Percentiles rank a stretch among this genome's conserved stretches.
phyloP scores from a whole-genome alignment of 2,797 vertebrate genomes.

The Eidolon dupreanum region DNA sequence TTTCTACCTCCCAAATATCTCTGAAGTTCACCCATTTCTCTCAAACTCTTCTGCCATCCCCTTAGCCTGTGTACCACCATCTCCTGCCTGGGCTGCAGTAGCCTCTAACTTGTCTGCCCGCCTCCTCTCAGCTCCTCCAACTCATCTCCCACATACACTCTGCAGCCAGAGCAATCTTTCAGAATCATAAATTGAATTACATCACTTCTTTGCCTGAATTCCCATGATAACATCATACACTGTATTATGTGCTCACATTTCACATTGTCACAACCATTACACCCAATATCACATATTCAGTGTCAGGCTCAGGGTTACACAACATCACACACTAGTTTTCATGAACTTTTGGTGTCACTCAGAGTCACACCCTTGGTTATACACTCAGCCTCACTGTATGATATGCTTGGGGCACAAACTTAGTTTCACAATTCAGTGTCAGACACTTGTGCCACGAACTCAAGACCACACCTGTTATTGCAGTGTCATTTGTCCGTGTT shows the following conservation, averaged over 20 bases:
- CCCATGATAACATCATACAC: neutral
- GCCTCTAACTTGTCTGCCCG: neutral
- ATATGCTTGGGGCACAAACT: neutral
- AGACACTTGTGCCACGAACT: neutral
- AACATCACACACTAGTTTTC: neutral
- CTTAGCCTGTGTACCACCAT: neutral
- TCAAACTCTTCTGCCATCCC: neutral
- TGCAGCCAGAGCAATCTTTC: neutral
- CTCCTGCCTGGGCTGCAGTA: neutral
- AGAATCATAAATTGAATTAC: neutral
- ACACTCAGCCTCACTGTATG: neutral
- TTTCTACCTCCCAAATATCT: neutral
- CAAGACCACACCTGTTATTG: neutral
- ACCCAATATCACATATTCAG: neutral
- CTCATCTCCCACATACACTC: rapidly evolving
- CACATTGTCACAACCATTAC: neutral
- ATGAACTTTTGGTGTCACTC: neutral
- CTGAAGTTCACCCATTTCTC: neutral
- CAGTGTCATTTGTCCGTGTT: neutral
- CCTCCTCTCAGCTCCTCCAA: neutral
- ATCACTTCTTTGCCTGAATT: neutral
- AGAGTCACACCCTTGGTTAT: neutral
- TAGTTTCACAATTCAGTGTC: neutral
- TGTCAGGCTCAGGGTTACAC: neutral
- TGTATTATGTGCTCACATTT: neutral